These are phyloP conservation scores for Aphodius sticticus DNA, from an alignment of 2,888 invertebrate species.

Conservation along the genomic window DNA sequence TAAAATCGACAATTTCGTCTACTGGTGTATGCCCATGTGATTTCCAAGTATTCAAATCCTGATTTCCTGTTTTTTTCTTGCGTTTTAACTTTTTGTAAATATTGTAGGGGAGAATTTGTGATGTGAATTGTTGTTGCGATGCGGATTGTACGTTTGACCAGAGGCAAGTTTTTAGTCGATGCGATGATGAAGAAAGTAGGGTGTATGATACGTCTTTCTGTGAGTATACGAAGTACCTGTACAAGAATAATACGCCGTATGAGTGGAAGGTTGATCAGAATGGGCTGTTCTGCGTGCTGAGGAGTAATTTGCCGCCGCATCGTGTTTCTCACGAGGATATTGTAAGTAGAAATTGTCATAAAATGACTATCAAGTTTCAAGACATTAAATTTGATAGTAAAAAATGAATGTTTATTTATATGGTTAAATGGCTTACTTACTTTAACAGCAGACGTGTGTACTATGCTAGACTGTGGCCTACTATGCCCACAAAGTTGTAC, in stretches of 20 bases:
- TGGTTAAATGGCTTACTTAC: no score
- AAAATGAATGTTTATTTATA: no score
- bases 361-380: no score
- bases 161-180: slow-evolving; percentile 67
- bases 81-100: slow-evolving; percentile 25
- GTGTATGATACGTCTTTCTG: slow-evolving; percentile 62
- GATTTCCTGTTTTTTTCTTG: slow-evolving; percentile 37
- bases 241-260: slow-evolving; percentile 63
- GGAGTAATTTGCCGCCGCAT: slow-evolving; percentile 64
- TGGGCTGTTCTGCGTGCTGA: slow-evolving; percentile 68
- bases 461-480: no score
- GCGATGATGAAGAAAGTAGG: slow-evolving; percentile 59
- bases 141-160: slow-evolving; percentile 72
- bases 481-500: no score
- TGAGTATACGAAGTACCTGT: slow-evolving; percentile 63
- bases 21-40: slow-evolving; percentile 66
- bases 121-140: slow-evolving; percentile 89
- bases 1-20: not conserved
- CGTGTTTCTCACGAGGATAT: slow-evolving; percentile 48
- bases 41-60: slow-evolving; percentile 57
- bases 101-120: slow-evolving; percentile 70
- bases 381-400: no score
- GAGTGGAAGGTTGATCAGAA: slow-evolving; percentile 56
- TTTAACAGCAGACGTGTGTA: no score
- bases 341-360: slow-evolving; percentile 16